phyloP scores from a whole-genome alignment of 1,140 invertebrate genomes.

The Papilio dardanus region DNA sequence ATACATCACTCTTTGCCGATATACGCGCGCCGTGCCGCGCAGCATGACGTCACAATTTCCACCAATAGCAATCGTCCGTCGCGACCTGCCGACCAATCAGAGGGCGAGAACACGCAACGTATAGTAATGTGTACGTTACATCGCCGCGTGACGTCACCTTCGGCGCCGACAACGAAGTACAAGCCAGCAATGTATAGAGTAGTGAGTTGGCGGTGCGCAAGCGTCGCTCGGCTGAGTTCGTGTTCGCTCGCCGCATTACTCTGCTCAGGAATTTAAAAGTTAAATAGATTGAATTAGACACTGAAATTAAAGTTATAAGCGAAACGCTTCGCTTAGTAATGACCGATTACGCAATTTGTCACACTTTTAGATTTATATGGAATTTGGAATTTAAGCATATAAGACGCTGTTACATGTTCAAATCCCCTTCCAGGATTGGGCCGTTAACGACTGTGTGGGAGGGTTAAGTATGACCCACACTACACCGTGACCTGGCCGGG shows the following conservation, averaged over 20 bases:
- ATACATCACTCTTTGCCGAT: constrained; percentile 48
- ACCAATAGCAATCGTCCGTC: constrained; percentile 29
- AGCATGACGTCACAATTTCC: constrained; percentile 4
- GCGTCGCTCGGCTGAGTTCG: constrained; percentile 38
- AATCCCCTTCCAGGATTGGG: no score
- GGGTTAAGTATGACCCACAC: no score
- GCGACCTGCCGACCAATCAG: constrained; percentile 33
- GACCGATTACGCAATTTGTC: no score
- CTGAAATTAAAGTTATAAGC: no score
- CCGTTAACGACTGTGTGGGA: no score
- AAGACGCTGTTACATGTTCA: no score
- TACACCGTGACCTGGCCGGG: no score
- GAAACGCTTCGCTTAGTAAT: no score
- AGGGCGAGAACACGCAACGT: constrained; percentile 2
- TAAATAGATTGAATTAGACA: background rate
- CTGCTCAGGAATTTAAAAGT: constrained; percentile 47
- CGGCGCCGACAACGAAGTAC: constrained; percentile 48
- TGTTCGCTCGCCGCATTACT: constrained; percentile 38
- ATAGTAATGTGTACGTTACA: constrained; percentile 31
- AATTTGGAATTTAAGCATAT: no score
- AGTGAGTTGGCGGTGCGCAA: constrained; percentile 40
- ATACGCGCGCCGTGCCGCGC: constrained; percentile 23
- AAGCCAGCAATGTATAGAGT: constrained; percentile 54
- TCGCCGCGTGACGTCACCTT: constrained; percentile 33
- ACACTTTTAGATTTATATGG: no score